Evolutionary conservation across 2,888 invertebrate species (phyloP).

Genomic region (Listrodromus nycthemerus): DNA sequence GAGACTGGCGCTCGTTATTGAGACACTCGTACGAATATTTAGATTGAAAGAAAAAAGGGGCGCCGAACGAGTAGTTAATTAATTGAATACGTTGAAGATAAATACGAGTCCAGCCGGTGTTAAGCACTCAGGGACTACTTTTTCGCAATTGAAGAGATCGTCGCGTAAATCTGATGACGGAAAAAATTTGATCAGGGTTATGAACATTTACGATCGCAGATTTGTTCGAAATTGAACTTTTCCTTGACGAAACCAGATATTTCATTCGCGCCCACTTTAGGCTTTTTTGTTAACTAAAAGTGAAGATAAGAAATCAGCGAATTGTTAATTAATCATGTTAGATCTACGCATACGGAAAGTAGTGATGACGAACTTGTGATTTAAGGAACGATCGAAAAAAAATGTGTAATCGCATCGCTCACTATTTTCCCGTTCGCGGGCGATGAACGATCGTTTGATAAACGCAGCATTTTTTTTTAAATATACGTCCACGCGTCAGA

Average conservation of each 20-base stretch:
- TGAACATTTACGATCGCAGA: conserved; percentile 47
- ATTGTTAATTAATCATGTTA: conserved; percentile 3
- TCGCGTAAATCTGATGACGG: conserved; percentile 26
- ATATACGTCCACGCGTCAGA: conserved; percentile 49
- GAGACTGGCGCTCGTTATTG: conserved; percentile 61
- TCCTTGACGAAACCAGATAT: conserved; percentile 43
- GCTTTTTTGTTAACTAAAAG: conserved; percentile 14
- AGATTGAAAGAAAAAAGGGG: background rate
- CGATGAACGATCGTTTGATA: conserved; percentile 34
- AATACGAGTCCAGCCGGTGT: background rate
- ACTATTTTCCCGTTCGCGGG: conserved; percentile 7
- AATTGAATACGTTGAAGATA: background rate
- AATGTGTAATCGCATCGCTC: conserved; percentile 8
- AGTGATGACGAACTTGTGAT: background rate
- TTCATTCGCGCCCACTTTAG: conserved; percentile 17
- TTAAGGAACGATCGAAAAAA: conserved; percentile 12
- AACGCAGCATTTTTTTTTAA: conserved; percentile 43
- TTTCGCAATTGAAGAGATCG: conserved; percentile 29
- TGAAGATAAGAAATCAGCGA: background rate
- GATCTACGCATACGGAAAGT: background rate
- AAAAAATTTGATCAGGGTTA: conserved; percentile 53
- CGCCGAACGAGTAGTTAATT: conserved; percentile 20
- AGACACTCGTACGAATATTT: conserved; percentile 52
- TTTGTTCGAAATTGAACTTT: conserved; percentile 18
- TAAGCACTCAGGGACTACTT: conserved; percentile 6